Conservation (phyloP, 2,888 invertebrate genomes). For the Crematogaster levior region DNA sequence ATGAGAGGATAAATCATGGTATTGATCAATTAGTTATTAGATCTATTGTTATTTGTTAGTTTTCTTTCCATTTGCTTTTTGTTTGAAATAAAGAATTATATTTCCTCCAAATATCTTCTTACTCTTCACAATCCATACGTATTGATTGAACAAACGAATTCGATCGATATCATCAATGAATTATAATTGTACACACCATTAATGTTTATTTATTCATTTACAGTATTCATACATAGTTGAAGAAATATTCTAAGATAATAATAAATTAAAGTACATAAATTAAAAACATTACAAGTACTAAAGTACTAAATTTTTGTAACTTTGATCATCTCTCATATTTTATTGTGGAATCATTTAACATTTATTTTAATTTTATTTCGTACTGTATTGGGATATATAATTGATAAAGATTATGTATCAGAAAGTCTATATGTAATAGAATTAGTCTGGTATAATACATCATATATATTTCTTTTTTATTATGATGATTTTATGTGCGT, state of each 20-base stretch:
- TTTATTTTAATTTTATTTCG: not conserved
- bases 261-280: constrained; percentile 22
- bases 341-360: not conserved
- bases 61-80: not conserved
- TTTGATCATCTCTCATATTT: not conserved
- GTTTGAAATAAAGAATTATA: not conserved
- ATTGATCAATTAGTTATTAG: not conserved
- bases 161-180: not conserved
- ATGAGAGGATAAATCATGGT: not conserved
- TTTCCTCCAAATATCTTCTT: constrained; percentile 13
- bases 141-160: not conserved
- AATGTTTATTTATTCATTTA: constrained; percentile 12
- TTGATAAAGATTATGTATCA: not conserved
- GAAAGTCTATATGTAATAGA: not conserved
- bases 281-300: not conserved
- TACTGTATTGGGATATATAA: not conserved
- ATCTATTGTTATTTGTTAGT: not conserved
- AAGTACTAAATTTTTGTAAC: not conserved
- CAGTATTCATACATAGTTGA: not conserved
- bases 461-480: not conserved
- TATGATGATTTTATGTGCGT: not conserved
- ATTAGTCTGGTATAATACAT: not conserved
- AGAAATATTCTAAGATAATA: constrained; percentile 1
- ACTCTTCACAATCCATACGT: not conserved
- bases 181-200: constrained; percentile 16